Base-by-base conservation (phyloP, 2,797 vertebrate genomes). In the Myotis vivesi region DNA sequence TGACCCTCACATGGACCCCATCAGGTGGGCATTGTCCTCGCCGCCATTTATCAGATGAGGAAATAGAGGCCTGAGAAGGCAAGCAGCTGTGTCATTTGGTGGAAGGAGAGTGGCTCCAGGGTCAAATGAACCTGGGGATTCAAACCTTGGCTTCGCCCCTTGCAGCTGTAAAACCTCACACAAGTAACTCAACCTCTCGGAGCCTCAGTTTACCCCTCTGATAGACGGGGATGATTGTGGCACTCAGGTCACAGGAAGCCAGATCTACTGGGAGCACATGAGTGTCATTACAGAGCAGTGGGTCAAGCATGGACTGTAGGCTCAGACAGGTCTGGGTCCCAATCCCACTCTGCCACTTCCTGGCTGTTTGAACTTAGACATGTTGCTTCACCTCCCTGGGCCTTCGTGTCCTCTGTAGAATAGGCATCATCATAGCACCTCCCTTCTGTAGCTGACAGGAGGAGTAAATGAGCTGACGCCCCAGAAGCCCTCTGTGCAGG, bases 201-300 rank as follows among this genome's bases (percentile, higher is more conserved):
- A 44, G 92, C 85, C 94, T 96, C 85, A 5, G 87, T 91, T 71
- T 90, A 20, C 25, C 51, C 44, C 51, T 68, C 89, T 22, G 15
- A 62, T 38, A 66, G 53, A 28, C 3, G 4, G 36, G 25, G 87
- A 8, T 8, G 23, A 16, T 7, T 28, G 25, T 5, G 46, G 49
- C 22, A 0, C 53, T 87, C 9, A 3, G 8, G 55, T 38, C 88
- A 25, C 23, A 23, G 66, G 41, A 10, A 92, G 62, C 22, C 77
- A 57, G 64, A 16, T 28, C 44, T 10, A 38, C 12, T 3, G 22
- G 62, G 36, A 30, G 57, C 15, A 2, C 0, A 0, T 6, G 25
- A 17, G 51, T 17, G 15, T n/a, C 79, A 44, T 6, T 13, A 17
- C 15, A 51, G 51, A 46, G 28, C 30, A 17, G 30, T 16, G 20